Percentiles rank a stretch among this genome's conserved stretches.
Conservation (phyloP, 1,140 invertebrate species). For the Bombus sylvicola region DNA sequence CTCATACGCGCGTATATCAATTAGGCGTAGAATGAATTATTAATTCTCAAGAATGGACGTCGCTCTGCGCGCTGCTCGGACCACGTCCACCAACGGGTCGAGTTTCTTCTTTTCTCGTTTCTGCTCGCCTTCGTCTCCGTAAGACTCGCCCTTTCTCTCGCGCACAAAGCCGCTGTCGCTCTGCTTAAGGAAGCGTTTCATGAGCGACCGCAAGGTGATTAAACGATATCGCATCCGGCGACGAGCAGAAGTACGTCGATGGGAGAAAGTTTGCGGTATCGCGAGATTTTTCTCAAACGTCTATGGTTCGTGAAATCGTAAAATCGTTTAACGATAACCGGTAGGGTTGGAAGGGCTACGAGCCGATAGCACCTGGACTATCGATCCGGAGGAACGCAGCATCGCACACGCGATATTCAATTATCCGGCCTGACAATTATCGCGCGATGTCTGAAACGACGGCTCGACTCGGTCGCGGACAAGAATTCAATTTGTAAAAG, state of each 20-base stretch:
- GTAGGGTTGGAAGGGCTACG: too few species aligned
- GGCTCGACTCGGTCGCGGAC: not conserved
- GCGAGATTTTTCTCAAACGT: not conserved
- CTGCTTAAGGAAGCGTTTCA: too few species aligned
- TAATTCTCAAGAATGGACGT: conserved; percentile 47
- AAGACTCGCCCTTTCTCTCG: not conserved
- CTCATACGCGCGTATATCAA: conserved; percentile 60
- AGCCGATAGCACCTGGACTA: not conserved
- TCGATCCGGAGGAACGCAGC: not conserved
- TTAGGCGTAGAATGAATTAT: conserved; percentile 67
- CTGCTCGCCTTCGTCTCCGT: conserved; percentile 5
- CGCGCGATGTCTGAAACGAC: conserved; percentile 18
- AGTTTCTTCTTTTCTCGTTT: not conserved
- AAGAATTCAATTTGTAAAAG: conserved; percentile 51
- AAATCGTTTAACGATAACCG: too few species aligned
- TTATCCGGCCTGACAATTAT: conserved; percentile 28
- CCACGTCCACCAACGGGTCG: not conserved
- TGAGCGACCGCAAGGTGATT: not conserved
- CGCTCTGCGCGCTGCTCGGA: not conserved
- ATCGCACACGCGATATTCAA: conserved; percentile 20
- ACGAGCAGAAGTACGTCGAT: too few species aligned
- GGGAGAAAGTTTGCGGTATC: not conserved
- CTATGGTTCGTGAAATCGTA: too few species aligned
- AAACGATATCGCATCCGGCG: not conserved
- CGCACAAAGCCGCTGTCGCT: not conserved